Evolutionary conservation across 2,888 invertebrate species (phyloP), one percentile per base, ranked within the genome.

Genomic region (Anoncus sp.): DNA sequence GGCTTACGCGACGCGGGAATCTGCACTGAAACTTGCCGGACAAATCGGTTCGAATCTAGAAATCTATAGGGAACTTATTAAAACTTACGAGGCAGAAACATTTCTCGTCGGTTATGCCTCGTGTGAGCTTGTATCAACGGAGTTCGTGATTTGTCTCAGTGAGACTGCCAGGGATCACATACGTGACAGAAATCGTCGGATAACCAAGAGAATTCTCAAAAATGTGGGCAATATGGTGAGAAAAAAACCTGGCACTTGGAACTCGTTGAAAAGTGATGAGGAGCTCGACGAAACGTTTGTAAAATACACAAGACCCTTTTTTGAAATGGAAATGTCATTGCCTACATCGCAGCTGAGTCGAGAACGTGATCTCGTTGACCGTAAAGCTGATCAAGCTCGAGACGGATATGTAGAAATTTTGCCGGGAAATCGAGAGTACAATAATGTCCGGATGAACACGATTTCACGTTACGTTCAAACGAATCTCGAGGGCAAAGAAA

Each of bases 401-500:
- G 96, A 96, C 88, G 95, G 96, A 1, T 95, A 93, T 79, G 92
- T 94, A 72, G 95, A 96, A 83, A 88, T 96, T 16, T 88, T 93
- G 38, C 93, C 94, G 0, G 92, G 92, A n/a, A 93, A 93, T 35
- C 66, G 60, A 38, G 92, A 92, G 18, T 94, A 93, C 66, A 92
- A 92, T n/a, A 94, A 93, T 82, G 90, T 96, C 2, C 91, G 89
- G 24, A 92, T 93, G 67, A 92, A 92, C 49, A 92, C 94, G 83
- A 92, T 96, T 10, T 93, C 94, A 49, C 91, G 92, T 6, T 92
- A 88, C 0, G 89, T 92, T 9, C 96, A 96, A 89, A 89, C 90
- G 0, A 92, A 92, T 75, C 92, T 93, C 69, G 94, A 94, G 45
- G 65, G 79, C 2, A 81, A 75, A 3, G 81, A 86, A 2, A 76